Evolutionary conservation across 37 sponge, comb jelly and placozoan species (phyloP).

Genomic region (Bolinopsis microptera): DNA sequence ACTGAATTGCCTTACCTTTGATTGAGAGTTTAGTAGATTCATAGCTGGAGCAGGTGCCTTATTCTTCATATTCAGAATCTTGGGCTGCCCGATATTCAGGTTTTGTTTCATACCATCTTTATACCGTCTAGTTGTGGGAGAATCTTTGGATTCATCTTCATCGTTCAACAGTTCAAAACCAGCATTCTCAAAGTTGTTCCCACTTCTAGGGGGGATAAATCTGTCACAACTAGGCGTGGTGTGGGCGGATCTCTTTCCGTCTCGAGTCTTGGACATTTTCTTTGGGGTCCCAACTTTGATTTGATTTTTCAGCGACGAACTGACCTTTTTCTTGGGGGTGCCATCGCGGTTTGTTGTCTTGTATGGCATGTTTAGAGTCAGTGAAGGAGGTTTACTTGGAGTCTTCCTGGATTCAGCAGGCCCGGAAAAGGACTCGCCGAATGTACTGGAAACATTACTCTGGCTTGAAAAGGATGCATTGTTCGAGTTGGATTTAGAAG

Average conservation of each 20-base stretch:
- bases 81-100: constrained; percentile 48
- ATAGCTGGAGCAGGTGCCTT: constrained; percentile 17
- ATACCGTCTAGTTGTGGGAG: constrained; percentile 20
- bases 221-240: constrained; percentile 40
- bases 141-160: not conserved
- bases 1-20: constrained; percentile 4
- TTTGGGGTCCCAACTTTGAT: constrained; percentile 53
- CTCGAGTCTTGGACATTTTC: constrained; percentile 21
- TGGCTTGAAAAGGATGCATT: constrained; percentile 52
- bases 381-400: constrained; percentile 21
- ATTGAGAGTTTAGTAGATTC: constrained; percentile 14
- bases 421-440: constrained; percentile 36
- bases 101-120: constrained; percentile 25
- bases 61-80: constrained; percentile 58
- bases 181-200: constrained; percentile 9
- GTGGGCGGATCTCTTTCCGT: not conserved
- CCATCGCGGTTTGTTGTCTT: constrained; percentile 50
- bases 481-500: not conserved
- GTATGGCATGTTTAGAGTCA: constrained; percentile 64
- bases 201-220: constrained; percentile 37
- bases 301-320: constrained; percentile 23
- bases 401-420: not conserved
- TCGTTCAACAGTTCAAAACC: constrained; percentile 55
- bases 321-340: constrained; percentile 50
- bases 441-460: constrained; percentile 59